Evolutionary conservation across 2,113 vertebrate species (phyloP), one percentile per base, ranked within the genome.

Genomic region (Nycticebus coucang): DNA sequence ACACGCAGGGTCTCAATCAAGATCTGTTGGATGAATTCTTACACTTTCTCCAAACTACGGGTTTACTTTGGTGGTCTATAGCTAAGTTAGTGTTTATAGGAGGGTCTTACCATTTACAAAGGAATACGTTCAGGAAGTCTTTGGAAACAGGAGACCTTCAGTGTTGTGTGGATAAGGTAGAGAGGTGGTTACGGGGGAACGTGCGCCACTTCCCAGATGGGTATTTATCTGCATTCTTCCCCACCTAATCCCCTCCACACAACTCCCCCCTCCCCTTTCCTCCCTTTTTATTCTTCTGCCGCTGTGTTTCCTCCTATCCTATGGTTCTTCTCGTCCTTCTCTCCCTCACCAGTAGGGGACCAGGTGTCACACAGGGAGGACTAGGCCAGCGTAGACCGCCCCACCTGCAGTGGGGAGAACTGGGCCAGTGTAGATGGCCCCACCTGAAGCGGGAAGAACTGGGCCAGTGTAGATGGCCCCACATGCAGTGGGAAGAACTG

Each of bases 101-200:
- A 78, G 10, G 64, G 24, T 78, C 28, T 93, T 91, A 24, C 37
- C 82, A 72, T 84, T 92, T 72, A 50, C 75, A 86, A 93, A 82
- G 60, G 37, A 72, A 37, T 74, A 57, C 37, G 13, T 86, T 74
- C 77, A 64, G 24, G 88, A 92, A 92, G 35, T 62, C 66, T 96
- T 91, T 66, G 50, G 78, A 93, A 83, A 18, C 37, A 64, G 50
- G 64, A 83, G 68, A 75, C 41, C 30, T 17, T 91, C 59, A 74
- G 78, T 28, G 64, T 8, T 72, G 13, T 68, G 66, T 35, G 30
- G 28, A 74, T 72, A 12, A 66, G 21, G 77, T 60, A 69, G n/a
- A 64, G 37, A 89, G 55, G 28, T 3, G 77, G 3, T 83, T 91
- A 35, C 41, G 41, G 41, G 41, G 41, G 41, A 41, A 41, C 41